Base-by-base conservation (phyloP, 2,797 vertebrate genomes). In the Chaunax sp. region DNA sequence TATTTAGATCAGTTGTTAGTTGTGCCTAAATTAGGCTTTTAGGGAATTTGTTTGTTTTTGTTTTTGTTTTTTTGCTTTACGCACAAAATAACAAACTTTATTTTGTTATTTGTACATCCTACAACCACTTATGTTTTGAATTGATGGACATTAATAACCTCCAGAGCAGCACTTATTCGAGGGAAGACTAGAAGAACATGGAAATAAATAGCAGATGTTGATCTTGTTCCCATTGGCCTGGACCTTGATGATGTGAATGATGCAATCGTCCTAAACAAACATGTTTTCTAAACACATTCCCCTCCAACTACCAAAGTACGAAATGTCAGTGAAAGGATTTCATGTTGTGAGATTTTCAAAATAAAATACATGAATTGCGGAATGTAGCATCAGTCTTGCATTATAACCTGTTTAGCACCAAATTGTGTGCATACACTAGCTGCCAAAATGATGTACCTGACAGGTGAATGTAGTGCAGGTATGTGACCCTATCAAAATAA, bases 181-280 rank as follows among this genome's bases (percentile, higher is more conserved):
- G 16, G 28, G 6, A 13, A 47, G 2, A 23, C 3, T 13, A 55
- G 44, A 47, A 46, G 33, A 10, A 35, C 6, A 28, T 28, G 25
- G 13, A 16, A 23, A 65, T 33, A 25, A 52, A 16, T 3, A 12
- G 35, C 73, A 77, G 69, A 50, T 68, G 80, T 44, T 60, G 43
- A 52, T 26, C 44, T 2, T 35, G 33, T 35, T 35, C 28, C 28
- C 28, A 8, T 30, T 30, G 8, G 28, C 28, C 28, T 30, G 28
- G 8, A 4, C 8, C 8, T 4, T 30, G 28, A 30, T 30, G 28
- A 35, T 35, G 33, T 35, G 6, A 35, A 10, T 35, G 33, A 43
- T 10, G 44, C 15, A 50, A 15, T 52, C 23, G 13, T 13, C 18
- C 9, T 15, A 15, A n/a, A 10, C 16, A 52, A 44, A 25, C 18